Conservation (phyloP, 2,888 invertebrate species). For the Lochmaea crataegi region DNA sequence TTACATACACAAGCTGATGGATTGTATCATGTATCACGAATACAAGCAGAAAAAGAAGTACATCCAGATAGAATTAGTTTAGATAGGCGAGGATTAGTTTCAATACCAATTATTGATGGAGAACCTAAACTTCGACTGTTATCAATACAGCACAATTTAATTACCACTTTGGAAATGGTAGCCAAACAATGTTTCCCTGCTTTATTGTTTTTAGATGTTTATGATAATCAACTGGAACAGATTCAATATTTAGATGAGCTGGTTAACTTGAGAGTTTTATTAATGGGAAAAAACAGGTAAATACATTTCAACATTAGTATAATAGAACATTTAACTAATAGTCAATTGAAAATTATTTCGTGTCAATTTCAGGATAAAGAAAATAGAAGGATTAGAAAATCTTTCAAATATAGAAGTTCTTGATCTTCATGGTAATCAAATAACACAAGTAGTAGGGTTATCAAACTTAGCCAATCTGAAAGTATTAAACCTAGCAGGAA, state of each 20-base stretch:
- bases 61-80: slow-evolving; percentile 90
- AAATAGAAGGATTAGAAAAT: slow-evolving; percentile 80
- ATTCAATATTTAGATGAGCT: slow-evolving; percentile 83
- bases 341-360: slow-evolving; percentile 57
- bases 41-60: slow-evolving; percentile 81
- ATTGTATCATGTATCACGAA: slow-evolving; percentile 76
- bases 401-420: slow-evolving; percentile 86
- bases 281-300: slow-evolving; percentile 92
- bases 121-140: slow-evolving; percentile 80
- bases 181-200: slow-evolving; percentile 70
- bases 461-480: slow-evolving; percentile 80
- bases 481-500: slow-evolving; percentile 93
- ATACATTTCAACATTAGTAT: neutral
- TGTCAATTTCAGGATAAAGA: slow-evolving; percentile 72
- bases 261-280: slow-evolving; percentile 83
- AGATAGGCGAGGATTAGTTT: slow-evolving; percentile 85
- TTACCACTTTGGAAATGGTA: slow-evolving; percentile 78
- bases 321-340: neutral
- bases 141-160: slow-evolving; percentile 92
- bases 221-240: slow-evolving; percentile 93
- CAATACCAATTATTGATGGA: slow-evolving; percentile 84
- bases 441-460: slow-evolving; percentile 76
- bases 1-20: slow-evolving; percentile 74
- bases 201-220: slow-evolving; percentile 92
- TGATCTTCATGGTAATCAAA: slow-evolving; percentile 94